phyloP scores from a whole-genome alignment of 2,797 vertebrate genomes.

The Hemibagrus guttatus region DNA sequence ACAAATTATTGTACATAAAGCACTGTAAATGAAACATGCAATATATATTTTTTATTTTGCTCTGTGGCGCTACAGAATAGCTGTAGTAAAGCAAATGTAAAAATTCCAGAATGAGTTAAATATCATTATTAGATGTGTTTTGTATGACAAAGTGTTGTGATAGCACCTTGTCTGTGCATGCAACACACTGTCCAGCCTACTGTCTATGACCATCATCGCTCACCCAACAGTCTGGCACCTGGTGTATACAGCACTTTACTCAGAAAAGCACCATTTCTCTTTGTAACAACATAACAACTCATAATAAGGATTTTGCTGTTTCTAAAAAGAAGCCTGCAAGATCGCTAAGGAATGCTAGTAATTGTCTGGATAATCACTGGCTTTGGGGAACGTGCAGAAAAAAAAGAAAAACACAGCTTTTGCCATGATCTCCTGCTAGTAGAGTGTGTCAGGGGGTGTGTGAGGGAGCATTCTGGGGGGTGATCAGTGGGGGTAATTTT shows the following conservation, averaged over 20 bases:
- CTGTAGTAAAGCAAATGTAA: not conserved
- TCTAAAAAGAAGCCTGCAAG: constrained; percentile 57
- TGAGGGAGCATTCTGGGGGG: not conserved
- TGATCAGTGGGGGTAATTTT: too few species aligned
- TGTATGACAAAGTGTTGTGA: not conserved
- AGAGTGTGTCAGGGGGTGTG: not conserved
- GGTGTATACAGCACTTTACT: not conserved
- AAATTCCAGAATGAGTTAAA: not conserved
- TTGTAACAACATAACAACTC: constrained; percentile 25
- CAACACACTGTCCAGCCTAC: not conserved
- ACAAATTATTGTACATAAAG: not conserved
- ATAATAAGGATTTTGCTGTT: constrained; percentile 9
- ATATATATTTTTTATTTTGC: too few species aligned
- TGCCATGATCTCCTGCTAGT: constrained; percentile 55
- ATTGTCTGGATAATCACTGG: constrained; percentile 76
- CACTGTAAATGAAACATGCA: not conserved
- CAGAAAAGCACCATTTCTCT: not conserved
- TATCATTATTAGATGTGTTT: not conserved
- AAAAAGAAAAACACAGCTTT: constrained; percentile 52
- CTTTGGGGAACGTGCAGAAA: constrained; percentile 73
- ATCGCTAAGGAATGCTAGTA: constrained; percentile 74
- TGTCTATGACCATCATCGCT: not conserved
- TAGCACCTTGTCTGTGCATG: not conserved
- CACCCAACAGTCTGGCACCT: not conserved
- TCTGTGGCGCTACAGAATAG: not conserved